Conservation (phyloP, 2,113 vertebrate genomes). For the Symphodus melops region DNA sequence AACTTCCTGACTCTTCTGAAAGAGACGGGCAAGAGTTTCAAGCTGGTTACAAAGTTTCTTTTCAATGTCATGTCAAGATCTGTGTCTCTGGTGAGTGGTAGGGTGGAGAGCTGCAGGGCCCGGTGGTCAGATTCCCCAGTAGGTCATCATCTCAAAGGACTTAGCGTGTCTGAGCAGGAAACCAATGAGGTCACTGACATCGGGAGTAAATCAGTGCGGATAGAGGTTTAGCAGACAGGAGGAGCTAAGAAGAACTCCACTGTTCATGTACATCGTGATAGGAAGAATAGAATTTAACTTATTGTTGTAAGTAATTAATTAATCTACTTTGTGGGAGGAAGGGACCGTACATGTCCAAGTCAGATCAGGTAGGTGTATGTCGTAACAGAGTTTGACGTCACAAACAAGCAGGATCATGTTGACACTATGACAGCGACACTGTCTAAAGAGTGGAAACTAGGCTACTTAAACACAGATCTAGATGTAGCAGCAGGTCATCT, state of each 20-base stretch:
- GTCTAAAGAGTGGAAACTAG: conserved; percentile 1
- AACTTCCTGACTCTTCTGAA: not conserved
- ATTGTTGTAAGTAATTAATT: conserved; percentile 5
- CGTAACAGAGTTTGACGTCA: not conserved
- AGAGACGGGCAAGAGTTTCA: not conserved
- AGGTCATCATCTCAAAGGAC: not conserved
- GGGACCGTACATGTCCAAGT: not conserved
- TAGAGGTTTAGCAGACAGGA: conserved; percentile 15
- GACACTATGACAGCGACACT: not conserved
- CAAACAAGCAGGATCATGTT: not conserved
- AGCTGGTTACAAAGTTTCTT: not conserved
- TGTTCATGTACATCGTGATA: not conserved
- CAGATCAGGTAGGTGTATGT: not conserved
- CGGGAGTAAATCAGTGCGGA: conserved; percentile 2
- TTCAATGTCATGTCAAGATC: conserved; percentile 2
- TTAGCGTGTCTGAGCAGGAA: conserved; percentile 53
- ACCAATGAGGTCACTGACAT: not conserved
- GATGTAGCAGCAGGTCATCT: conserved; percentile 50
- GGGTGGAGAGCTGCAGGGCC: not conserved
- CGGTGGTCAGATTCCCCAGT: not conserved
- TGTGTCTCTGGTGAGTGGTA: not conserved
- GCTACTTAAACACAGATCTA: conserved; percentile 34
- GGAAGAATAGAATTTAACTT: not conserved
- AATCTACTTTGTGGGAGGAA: conserved; percentile 13
- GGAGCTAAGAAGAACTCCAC: not conserved